Percentiles rank a stretch among this genome's conserved stretches.
These are phyloP conservation scores for Vanacampus margaritifer DNA, from an alignment of 2,113 vertebrate genomes.

Conservation along the genomic window DNA sequence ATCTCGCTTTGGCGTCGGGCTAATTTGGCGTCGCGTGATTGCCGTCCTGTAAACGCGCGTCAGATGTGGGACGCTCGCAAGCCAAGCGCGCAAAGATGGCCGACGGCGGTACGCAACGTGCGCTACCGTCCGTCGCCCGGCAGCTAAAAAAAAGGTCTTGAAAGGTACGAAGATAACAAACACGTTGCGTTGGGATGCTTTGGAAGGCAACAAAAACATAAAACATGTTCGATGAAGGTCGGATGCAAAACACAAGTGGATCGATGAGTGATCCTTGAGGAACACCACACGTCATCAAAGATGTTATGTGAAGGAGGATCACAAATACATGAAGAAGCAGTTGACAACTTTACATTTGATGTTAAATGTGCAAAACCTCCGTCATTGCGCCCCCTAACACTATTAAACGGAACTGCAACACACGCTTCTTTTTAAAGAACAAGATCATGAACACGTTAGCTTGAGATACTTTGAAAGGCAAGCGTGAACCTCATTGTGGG, in stretches of 20 bases:
- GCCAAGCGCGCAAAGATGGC: constrained; percentile 3
- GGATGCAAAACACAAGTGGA: not conserved
- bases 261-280: not conserved
- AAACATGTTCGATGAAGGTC: not conserved
- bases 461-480: too few relatives aligned
- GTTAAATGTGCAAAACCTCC: too few relatives aligned
- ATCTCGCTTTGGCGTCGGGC: constrained; percentile 63
- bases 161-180: not conserved
- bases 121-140: too few relatives aligned
- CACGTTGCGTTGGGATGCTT: not conserved
- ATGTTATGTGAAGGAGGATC: too few relatives aligned
- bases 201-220: not conserved
- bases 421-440: too few relatives aligned
- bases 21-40: constrained; percentile 70
- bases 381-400: too few relatives aligned
- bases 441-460: too few relatives aligned
- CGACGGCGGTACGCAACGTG: not conserved
- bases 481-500: too few relatives aligned
- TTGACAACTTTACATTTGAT: too few relatives aligned
- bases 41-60: constrained; percentile 61
- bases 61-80: constrained; percentile 45
- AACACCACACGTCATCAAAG: not conserved
- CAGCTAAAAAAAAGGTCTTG: not conserved
- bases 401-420: not conserved
- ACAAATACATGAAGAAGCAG: too few relatives aligned